phyloP scores from a whole-genome alignment of 2,888 invertebrate species.

The Synergus umbraculus region DNA sequence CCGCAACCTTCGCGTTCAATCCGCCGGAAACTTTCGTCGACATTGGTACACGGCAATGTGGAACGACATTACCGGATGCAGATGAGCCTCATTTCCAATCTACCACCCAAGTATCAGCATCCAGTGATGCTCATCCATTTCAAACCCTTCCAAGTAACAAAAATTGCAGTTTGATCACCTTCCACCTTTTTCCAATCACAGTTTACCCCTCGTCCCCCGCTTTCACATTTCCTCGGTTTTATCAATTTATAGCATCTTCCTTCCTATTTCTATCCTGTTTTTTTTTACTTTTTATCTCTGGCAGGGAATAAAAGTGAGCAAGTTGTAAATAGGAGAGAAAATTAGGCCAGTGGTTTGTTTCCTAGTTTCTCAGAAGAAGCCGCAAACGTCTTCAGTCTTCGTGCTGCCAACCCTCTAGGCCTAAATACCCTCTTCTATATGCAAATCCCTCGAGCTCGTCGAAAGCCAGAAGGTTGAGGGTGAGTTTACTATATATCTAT shows the following conservation, averaged over 20 bases:
- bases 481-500: constrained; percentile 53
- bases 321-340: neutral
- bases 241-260: no score
- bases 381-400: constrained; percentile 48
- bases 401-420: constrained; percentile 46
- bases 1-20: constrained; percentile 51
- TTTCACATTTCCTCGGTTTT: neutral
- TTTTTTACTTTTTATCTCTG: neutral
- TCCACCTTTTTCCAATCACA: neutral
- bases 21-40: constrained; percentile 50
- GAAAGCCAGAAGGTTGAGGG: constrained; percentile 43
- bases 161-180: constrained; percentile 10
- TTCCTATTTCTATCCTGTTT: neutral
- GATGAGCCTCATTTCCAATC: constrained; percentile 65
- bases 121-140: constrained; percentile 23
- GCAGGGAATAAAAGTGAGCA: neutral
- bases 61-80: constrained; percentile 65
- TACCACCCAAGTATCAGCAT: constrained; percentile 39
- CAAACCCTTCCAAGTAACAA: neutral
- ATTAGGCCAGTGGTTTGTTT: neutral
- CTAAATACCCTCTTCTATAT: constrained; percentile 67
- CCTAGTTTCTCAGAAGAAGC: neutral
- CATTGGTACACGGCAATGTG: constrained; percentile 43
- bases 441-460: constrained; percentile 62
- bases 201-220: neutral